Evolutionary conservation across 2,113 vertebrate species (phyloP).

Genomic region (Chascanopsetta lugubris): DNA sequence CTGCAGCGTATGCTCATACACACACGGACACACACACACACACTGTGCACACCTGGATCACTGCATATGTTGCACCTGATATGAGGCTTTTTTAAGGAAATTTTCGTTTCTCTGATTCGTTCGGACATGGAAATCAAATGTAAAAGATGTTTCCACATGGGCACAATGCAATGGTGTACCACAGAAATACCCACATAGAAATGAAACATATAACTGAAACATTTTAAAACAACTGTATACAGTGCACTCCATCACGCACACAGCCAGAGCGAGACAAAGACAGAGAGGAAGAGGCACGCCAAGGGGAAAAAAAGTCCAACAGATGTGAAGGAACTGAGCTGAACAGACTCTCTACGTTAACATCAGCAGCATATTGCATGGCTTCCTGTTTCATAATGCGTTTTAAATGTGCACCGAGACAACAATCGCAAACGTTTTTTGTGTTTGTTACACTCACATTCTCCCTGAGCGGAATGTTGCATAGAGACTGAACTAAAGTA

Average conservation of each 20-base stretch:
- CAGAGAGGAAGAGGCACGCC: constrained; percentile 7
- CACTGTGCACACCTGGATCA: constrained; percentile 56
- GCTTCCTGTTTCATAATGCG: constrained; percentile 18
- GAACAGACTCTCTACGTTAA: constrained; percentile 6
- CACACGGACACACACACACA: not conserved
- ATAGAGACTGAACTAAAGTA: not conserved
- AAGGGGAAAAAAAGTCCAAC: constrained; percentile 1
- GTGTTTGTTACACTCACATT: not conserved
- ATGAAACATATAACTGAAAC: not conserved
- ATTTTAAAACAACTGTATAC: not conserved
- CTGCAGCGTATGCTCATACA: constrained; percentile 31
- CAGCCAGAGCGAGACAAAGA: not conserved
- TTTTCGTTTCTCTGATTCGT: constrained; percentile 15
- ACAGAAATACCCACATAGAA: too few species aligned
- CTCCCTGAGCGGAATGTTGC: too few species aligned
- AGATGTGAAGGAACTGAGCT: constrained; percentile 33
- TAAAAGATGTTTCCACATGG: not conserved
- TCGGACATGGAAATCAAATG: not conserved
- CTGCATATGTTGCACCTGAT: constrained; percentile 43
- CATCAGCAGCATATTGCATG: constrained; percentile 6
- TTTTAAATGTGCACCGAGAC: constrained; percentile 18
- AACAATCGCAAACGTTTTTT: not conserved
- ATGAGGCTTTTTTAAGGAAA: constrained; percentile 8
- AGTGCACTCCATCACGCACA: constrained; percentile 8
- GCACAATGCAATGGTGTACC: not conserved